Evolutionary conservation across 2,888 invertebrate genomes (phyloP).

Genomic region (Leptura quadrifasciata): DNA sequence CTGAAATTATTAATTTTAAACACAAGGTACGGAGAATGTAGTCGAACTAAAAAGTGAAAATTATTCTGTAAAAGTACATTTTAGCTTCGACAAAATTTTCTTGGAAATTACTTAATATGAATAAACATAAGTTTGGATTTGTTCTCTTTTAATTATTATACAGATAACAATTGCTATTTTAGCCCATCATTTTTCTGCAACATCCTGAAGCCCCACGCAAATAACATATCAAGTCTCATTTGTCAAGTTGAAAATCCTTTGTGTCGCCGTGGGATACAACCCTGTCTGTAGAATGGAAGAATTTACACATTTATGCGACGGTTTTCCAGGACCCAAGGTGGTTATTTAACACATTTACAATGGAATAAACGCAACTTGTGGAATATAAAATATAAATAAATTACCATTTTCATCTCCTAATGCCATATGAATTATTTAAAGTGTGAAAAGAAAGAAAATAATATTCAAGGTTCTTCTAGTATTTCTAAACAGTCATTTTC

Average conservation of each 20-base stretch:
- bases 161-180: constrained; percentile 2
- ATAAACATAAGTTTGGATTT: background rate
- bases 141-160: background rate
- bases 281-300: constrained; percentile 47
- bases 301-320: constrained; percentile 50
- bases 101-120: background rate
- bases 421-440: constrained; percentile 39
- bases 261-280: constrained; percentile 46
- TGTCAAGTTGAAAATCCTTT: constrained; percentile 49
- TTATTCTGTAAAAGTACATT: too few species aligned
- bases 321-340: constrained; percentile 50
- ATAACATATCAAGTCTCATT: constrained; percentile 50
- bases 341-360: constrained; percentile 51
- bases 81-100: too few species aligned
- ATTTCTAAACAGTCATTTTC: constrained; percentile 7
- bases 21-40: too few species aligned
- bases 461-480: background rate
- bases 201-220: constrained; percentile 5
- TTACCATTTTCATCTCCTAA: constrained; percentile 36
- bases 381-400: constrained; percentile 41
- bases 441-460: constrained; percentile 12
- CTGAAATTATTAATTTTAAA: too few species aligned
- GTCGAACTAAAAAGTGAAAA: too few species aligned
- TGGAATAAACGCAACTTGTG: constrained; percentile 39
- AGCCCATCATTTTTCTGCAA: background rate